Evolutionary conservation across 2,888 invertebrate genomes (phyloP).

Genomic region (Oxycera nigricornis): DNA sequence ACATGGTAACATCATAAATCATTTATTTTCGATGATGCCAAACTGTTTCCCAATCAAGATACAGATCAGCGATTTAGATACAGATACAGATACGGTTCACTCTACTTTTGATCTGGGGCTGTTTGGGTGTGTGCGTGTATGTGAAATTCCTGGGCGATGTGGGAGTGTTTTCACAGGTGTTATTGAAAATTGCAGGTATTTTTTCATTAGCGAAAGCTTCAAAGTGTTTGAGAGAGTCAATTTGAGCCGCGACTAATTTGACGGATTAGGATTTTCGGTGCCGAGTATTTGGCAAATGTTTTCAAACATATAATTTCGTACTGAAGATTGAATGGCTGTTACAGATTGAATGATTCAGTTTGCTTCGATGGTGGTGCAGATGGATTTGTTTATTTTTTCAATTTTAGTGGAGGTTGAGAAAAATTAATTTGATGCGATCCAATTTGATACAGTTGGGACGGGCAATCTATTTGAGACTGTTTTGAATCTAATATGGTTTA

Average conservation of each 20-base stretch:
- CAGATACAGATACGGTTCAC: background rate
- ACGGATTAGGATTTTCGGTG: background rate
- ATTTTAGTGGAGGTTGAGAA: too few relatives aligned
- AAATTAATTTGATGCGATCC: too few relatives aligned
- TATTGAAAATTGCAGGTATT: slow-evolving; percentile 23
- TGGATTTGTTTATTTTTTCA: too few relatives aligned
- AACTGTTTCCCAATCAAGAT: background rate
- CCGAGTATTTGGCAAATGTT: background rate
- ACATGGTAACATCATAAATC: slow-evolving; percentile 29
- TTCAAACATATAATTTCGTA: background rate
- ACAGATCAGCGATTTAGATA: background rate
- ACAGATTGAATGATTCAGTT: too few relatives aligned
- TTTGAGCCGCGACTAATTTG: background rate
- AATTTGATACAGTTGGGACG: too few relatives aligned
- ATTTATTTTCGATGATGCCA: slow-evolving; percentile 18
- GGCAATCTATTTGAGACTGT: too few relatives aligned
- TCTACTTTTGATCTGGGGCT: background rate
- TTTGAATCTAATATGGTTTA: too few relatives aligned
- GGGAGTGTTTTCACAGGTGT: slow-evolving; percentile 13
- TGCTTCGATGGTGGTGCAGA: too few relatives aligned
- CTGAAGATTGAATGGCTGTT: background rate
- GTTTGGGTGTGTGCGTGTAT: background rate
- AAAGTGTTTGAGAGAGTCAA: slow-evolving; percentile 5
- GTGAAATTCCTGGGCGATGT: background rate
- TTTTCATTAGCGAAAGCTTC: slow-evolving; percentile 17